Base-by-base conservation (phyloP, 2,797 vertebrate genomes). In the Sebastes minor region DNA sequence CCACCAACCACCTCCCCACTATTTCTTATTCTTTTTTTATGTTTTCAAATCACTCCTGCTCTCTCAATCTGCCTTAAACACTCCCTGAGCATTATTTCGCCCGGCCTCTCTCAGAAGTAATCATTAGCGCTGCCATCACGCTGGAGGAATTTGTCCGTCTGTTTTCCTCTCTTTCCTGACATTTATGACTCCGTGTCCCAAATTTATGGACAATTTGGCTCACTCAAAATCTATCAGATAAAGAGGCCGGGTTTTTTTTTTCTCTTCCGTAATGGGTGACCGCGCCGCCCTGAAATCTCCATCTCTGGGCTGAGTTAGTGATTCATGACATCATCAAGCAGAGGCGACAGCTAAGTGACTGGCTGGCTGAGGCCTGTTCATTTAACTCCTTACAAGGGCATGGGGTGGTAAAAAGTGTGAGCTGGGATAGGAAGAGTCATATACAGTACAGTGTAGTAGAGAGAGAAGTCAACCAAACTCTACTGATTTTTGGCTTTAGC, bases 151-250 rank as follows among this genome's bases (percentile, higher is more conserved):
- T 79, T 81, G 76, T 87, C 88, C 78, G 74, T 90, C 91, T 92
- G 88, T 93, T 92, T 92, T 88, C 83, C 85, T 91, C 80, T 74
- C 23, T 87, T 92, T 81, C 81, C 72, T 93, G 92, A 92, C 93
- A 84, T 94, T 94, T 94, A 95, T 88, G 93, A 91, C 91, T 90
- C 84, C 74, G 86, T 92, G 91, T 91, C 59, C 74, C 62, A 88
- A 90, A 95, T 94, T 94, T 94, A 95, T 93, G 92, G 90, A 91
- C 90, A 91, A 95, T 91, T 93, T 92, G 85, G 89, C 81, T 86
- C 88, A 90, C 92, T 95, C 85, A 87, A 92, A 94, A 93, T 89
- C 92, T 89, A 91, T 92, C 90, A 88, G 85, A 89, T 89, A 78
- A 91, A 93, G 87, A 86, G 88, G 92, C 84, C 0, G 8, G 52